phyloP scores from a whole-genome alignment of 1,140 invertebrate genomes.

The Atta cephalotes region DNA sequence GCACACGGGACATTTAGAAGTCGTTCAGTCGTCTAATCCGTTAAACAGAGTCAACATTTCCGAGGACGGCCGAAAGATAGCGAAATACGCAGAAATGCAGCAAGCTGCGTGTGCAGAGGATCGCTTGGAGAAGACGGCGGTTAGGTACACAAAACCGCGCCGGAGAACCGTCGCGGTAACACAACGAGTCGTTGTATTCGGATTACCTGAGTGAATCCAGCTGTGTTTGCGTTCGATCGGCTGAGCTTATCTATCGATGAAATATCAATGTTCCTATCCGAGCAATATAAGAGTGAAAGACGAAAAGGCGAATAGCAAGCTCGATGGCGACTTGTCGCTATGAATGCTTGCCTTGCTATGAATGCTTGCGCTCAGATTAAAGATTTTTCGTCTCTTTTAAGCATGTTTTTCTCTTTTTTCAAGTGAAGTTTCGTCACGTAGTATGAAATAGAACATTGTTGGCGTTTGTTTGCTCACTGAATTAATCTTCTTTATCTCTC shows the following conservation, averaged over 20 bases:
- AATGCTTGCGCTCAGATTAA: slow-evolving; percentile 69
- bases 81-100: slow-evolving; percentile 78
- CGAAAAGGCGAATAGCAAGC: slow-evolving; percentile 44
- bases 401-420: slow-evolving; percentile 46
- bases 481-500: background rate
- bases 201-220: slow-evolving; percentile 80
- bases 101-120: slow-evolving; percentile 83
- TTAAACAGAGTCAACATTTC: slow-evolving; percentile 75
- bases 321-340: slow-evolving; percentile 55
- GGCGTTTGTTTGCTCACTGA: background rate
- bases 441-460: slow-evolving; percentile 56
- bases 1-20: slow-evolving; percentile 68
- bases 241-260: slow-evolving; percentile 84
- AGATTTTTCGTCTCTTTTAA: slow-evolving; percentile 28
- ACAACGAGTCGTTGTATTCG: slow-evolving; percentile 79
- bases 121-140: slow-evolving; percentile 65
- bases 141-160: slow-evolving; percentile 70
- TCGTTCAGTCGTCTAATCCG: slow-evolving; percentile 79
- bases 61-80: slow-evolving; percentile 77
- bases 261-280: slow-evolving; percentile 72
- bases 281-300: slow-evolving; percentile 47
- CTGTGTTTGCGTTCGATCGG: slow-evolving; percentile 83
- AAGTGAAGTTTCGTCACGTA: slow-evolving; percentile 51
- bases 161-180: slow-evolving; percentile 68
- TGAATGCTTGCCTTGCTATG: slow-evolving; percentile 75